Evolutionary conservation across 2,888 invertebrate genomes (phyloP).

Genomic region (Apomyelois bistriatella): DNA sequence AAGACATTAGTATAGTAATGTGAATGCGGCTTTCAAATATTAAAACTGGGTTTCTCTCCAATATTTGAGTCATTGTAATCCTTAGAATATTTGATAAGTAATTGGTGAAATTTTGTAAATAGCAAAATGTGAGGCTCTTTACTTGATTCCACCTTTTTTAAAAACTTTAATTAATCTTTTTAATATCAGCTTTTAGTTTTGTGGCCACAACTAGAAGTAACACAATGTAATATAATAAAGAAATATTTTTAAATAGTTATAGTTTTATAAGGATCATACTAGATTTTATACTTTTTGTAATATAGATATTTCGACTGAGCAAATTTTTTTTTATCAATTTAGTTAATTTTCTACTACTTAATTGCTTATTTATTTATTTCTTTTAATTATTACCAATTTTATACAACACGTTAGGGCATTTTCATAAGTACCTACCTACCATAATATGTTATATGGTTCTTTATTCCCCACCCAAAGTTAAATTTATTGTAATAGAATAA

Average conservation of each 20-base stretch:
- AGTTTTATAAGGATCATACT: conserved; percentile 2
- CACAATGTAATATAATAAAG: conserved; percentile 40
- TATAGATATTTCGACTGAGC: conserved; percentile 51
- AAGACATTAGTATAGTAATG: conserved; percentile 15
- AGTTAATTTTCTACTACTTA: conserved; percentile 27
- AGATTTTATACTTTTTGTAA: conserved; percentile 42
- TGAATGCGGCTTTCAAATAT: conserved; percentile 13
- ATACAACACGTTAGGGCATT: conserved; percentile 26
- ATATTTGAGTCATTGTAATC: conserved; percentile 24
- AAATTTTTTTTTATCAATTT: conserved; percentile 37
- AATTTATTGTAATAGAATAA: neutral
- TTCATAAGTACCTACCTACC: conserved; percentile 21
- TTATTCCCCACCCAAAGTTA: conserved; percentile 12
- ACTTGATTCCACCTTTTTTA: conserved; percentile 64
- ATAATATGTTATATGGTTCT: neutral
- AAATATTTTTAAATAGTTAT: conserved; percentile 23
- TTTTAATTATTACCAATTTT: conserved; percentile 18
- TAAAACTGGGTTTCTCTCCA: conserved; percentile 11
- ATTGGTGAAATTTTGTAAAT: conserved; percentile 75
- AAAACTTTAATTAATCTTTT: conserved; percentile 15
- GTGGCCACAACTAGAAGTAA: conserved; percentile 45
- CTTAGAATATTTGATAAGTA: conserved; percentile 33
- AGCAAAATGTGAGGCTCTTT: conserved; percentile 51
- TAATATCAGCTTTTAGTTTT: conserved; percentile 33
- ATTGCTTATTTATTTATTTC: conserved; percentile 31